Evolutionary conservation across 2,797 vertebrate genomes (phyloP).

Genomic region (Rhyacichthys aspro): DNA sequence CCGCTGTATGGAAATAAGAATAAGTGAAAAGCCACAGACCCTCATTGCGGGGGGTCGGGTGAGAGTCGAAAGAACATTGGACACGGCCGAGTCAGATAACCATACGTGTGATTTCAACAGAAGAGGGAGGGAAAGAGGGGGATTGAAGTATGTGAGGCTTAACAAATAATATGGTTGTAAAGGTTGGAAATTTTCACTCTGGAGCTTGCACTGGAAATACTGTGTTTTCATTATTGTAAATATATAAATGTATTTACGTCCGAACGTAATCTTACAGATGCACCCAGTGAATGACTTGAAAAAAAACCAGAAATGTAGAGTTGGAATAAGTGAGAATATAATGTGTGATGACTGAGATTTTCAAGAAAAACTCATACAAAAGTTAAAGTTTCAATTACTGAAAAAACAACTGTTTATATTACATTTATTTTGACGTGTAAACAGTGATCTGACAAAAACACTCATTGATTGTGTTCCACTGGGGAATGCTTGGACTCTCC

Average conservation of each 20-base stretch:
- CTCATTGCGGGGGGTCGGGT: slow-evolving; percentile 34
- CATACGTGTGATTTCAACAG: slow-evolving; percentile 41
- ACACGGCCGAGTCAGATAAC: slow-evolving; percentile 43
- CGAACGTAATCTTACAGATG: too few relatives aligned
- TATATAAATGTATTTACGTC: too few relatives aligned
- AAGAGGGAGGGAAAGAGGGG: slow-evolving; percentile 14
- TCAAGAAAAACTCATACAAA: too few relatives aligned
- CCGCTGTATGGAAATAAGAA: slow-evolving; percentile 41
- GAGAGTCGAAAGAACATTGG: slow-evolving; percentile 54
- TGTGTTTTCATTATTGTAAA: background rate
- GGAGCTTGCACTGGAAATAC: too few relatives aligned
- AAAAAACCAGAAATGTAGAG: too few relatives aligned
- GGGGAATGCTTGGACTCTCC: slow-evolving; percentile 90
- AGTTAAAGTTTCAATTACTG: too few relatives aligned
- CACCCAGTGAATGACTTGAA: too few relatives aligned
- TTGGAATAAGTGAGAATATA: too few relatives aligned
- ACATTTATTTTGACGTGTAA: slow-evolving; percentile 25
- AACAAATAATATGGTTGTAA: slow-evolving; percentile 36
- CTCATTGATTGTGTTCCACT: slow-evolving; percentile 94
- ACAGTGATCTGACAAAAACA: slow-evolving; percentile 86
- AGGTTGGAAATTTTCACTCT: slow-evolving; percentile 12
- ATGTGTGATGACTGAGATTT: too few relatives aligned
- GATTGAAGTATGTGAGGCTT: slow-evolving; percentile 38
- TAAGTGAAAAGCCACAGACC: slow-evolving; percentile 41
- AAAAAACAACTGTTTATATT: too few relatives aligned